Evolutionary conservation across 2,113 vertebrate species (phyloP).

Genomic region (Elachura formosa): DNA sequence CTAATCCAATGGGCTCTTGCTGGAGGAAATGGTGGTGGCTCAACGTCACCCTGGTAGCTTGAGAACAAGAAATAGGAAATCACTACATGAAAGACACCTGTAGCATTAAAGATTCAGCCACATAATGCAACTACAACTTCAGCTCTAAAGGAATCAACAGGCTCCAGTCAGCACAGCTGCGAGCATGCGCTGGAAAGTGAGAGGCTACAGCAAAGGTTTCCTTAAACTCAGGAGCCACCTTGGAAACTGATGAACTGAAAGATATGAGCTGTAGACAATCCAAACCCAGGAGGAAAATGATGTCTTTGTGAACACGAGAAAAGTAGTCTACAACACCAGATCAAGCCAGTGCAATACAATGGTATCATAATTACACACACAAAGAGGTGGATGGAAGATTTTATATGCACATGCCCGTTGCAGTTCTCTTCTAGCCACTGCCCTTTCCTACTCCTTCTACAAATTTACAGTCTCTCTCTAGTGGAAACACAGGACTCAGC

Average conservation of each 20-base stretch:
- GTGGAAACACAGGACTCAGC: not conserved
- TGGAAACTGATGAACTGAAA: not conserved
- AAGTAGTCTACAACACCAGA: not conserved
- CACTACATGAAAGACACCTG: not conserved
- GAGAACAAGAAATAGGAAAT: constrained; percentile 34
- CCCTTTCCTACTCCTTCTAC: not conserved
- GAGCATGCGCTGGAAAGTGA: not conserved
- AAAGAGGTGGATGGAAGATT: not conserved
- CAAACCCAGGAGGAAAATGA: not conserved
- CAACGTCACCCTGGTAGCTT: constrained; percentile 68
- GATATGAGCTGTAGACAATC: not conserved
- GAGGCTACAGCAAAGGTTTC: not conserved
- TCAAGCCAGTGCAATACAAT: not conserved
- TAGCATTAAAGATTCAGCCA: not conserved
- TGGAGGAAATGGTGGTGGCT: constrained; percentile 78
- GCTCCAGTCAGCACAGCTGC: not conserved
- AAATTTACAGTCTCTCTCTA: not conserved
- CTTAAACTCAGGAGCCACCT: not conserved
- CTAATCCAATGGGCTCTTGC: constrained; percentile 89
- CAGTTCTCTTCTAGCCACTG: not conserved
- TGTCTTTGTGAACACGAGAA: not conserved
- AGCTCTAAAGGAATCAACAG: not conserved
- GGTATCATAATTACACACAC: not conserved
- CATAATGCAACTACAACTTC: not conserved
- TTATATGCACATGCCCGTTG: not conserved